Conservation (phyloP, 2,113 vertebrate species). For the Lepisosteus osseus region DNA sequence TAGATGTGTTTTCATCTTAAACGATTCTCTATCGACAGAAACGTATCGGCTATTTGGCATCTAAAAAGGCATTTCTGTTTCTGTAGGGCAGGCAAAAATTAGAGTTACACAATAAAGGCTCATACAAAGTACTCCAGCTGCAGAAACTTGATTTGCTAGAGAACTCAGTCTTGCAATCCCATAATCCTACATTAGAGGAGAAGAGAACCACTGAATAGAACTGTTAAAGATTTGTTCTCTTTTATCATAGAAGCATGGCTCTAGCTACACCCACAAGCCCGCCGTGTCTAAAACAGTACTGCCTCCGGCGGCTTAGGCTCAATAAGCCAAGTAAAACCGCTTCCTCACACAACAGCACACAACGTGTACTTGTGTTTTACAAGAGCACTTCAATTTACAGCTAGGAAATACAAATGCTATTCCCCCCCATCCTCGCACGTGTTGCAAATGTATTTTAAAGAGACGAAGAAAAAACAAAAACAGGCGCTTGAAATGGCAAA, state of each 20-base stretch:
- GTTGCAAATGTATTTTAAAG: too few relatives aligned
- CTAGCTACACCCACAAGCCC: slow-evolving; percentile 7
- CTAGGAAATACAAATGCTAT: too few relatives aligned
- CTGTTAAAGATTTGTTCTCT: slow-evolving; percentile 2
- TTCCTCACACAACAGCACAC: slow-evolving; percentile 31
- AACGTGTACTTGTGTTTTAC: slow-evolving; percentile 21
- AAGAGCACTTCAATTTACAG: slow-evolving; percentile 41
- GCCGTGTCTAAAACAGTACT: slow-evolving; percentile 15
- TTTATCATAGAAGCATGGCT: slow-evolving; percentile 11
- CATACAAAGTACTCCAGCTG: too few relatives aligned
- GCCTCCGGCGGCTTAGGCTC: slow-evolving; percentile 8
- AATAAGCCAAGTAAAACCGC: slow-evolving; percentile 16
- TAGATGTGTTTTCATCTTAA: too few relatives aligned
- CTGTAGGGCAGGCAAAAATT: too few relatives aligned
- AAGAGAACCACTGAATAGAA: slow-evolving; percentile 8
- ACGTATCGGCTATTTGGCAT: too few relatives aligned
- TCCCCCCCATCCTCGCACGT: too few relatives aligned
- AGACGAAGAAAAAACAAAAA: not conserved
- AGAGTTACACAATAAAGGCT: too few relatives aligned
- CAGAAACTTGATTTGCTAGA: too few relatives aligned
- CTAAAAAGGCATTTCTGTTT: too few relatives aligned
- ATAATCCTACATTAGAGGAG: slow-evolving; percentile 5
- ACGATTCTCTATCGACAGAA: too few relatives aligned
- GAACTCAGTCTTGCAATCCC: not conserved
- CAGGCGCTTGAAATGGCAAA: slow-evolving; percentile 29